Conservation (phyloP, 1,140 invertebrate genomes). For the Drosophila pseudoobscura region DNA sequence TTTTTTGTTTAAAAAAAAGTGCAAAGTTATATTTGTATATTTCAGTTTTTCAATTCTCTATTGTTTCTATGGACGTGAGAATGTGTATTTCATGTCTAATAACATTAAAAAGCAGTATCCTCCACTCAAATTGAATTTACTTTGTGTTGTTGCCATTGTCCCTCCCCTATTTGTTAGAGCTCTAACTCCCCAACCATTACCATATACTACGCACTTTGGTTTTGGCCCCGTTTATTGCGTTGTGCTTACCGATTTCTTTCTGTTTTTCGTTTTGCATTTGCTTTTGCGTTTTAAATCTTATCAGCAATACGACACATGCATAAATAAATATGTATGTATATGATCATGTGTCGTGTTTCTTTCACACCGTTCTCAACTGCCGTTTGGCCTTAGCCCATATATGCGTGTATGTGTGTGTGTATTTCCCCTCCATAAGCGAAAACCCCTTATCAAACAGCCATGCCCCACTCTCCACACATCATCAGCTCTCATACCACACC, state of each 20-base stretch:
- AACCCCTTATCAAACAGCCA: too few species aligned
- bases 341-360: conserved; percentile 3
- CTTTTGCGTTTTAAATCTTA: conserved; percentile 77
- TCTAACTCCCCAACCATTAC: conserved; percentile 22
- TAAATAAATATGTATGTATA: neutral
- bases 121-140: conserved; percentile 16
- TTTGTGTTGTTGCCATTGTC: conserved; percentile 7
- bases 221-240: conserved; percentile 68
- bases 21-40: too few species aligned
- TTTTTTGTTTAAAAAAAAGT: neutral
- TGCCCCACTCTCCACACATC: too few species aligned
- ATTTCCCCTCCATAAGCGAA: conserved; percentile 12
- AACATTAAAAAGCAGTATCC: conserved; percentile 8
- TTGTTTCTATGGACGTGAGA: too few species aligned
- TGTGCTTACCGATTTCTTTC: conserved; percentile 57
- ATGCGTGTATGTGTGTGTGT: conserved; percentile 22
- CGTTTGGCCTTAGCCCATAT: conserved; percentile 11
- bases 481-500: neutral
- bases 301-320: conserved; percentile 40
- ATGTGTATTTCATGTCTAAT: too few species aligned
- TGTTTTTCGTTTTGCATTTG: conserved; percentile 49
- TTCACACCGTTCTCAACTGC: neutral
- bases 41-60: too few species aligned
- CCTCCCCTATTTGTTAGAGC: conserved; percentile 17
- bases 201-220: conserved; percentile 71